Base-by-base conservation (phyloP, 2,888 invertebrate genomes). In the Agrilus mali region DNA sequence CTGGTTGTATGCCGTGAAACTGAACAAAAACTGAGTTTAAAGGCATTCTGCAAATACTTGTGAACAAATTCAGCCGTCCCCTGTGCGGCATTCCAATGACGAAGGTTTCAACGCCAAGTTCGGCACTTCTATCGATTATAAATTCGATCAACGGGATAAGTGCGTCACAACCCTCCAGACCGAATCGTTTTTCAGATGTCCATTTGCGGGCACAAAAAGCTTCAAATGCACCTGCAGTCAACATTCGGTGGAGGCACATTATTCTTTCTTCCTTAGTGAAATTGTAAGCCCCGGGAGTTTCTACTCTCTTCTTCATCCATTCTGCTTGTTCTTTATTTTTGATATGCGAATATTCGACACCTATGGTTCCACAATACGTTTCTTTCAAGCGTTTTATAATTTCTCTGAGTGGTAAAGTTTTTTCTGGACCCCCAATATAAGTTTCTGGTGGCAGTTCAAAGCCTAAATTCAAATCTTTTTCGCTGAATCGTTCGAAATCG, bases 51-150 rank as follows among this genome's bases (percentile, higher is more conserved):
- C 40, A 44, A 31, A 47, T 41, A 27, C 66, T 66, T 1, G 64
- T 66, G 27, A 66, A 50, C 14, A 64, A 61, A 38, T 66, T 66
- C 12, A 66, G 53, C 38, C 66, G 61, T 40, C 65, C 66, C 44
- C 66, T 59, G 49, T 66, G 66, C 3, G 66, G 63, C 59, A 63
- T 60, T 8, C 61, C 63, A 8, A 63, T 58, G 1, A 55, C 55
- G 2, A 50, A 44, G 8, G 51, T 51, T 38, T 60, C 60, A 2
- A 60, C 58, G 2, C 62, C 63, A 13, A 51, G 45, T 27, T 59
- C 55, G 1, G 62, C 51, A 2, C 56, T 55, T 3, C 56, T 60
- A 43, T 63, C 63, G 2, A 61, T 40, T 15, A 54, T 55, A 36
- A 61, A 51, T 7, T 49, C 47, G 44, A 60, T 54, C 1, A 57